These are phyloP conservation scores for Dolomedes plantarius DNA, from an alignment of 2,888 invertebrate species.

Conservation along the genomic window DNA sequence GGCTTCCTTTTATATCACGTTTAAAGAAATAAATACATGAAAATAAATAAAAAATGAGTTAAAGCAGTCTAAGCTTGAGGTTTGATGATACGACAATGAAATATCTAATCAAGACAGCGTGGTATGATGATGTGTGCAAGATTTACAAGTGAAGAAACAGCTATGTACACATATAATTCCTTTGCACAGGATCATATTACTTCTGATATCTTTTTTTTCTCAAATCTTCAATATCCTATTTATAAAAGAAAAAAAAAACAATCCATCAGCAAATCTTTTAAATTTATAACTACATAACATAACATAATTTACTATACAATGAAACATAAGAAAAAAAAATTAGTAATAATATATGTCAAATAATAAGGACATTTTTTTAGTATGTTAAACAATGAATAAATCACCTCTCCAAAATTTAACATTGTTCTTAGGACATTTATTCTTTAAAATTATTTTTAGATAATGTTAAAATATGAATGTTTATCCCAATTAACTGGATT, in stretches of 20 bases:
- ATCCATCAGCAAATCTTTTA: too few species aligned
- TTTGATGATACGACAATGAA: constrained; percentile 4
- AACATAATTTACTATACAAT: too few species aligned
- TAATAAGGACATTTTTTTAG: too few species aligned
- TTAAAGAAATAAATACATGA: constrained; percentile 24
- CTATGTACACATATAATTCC: constrained; percentile 7
- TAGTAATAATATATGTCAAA: too few species aligned
- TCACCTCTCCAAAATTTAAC: too few species aligned
- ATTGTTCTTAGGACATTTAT: too few species aligned
- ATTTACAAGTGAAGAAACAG: constrained; percentile 9
- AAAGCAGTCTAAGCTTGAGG: constrained; percentile 5
- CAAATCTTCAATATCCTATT: constrained; percentile 42
- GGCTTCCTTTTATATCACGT: background rate
- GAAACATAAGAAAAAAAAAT: too few species aligned
- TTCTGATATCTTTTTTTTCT: constrained; percentile 25
- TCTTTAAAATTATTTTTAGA: too few species aligned
- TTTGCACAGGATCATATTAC: background rate
- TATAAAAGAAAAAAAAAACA: background rate
- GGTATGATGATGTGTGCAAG: constrained; percentile 14
- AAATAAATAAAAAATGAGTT: constrained; percentile 26
- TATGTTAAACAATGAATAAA: too few species aligned
- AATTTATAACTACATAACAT: too few species aligned
- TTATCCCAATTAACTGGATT: too few species aligned
- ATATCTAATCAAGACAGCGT: background rate
- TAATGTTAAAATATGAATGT: too few species aligned